Conservation (phyloP, 2,113 vertebrate species). For the Chauna torquata region DNA sequence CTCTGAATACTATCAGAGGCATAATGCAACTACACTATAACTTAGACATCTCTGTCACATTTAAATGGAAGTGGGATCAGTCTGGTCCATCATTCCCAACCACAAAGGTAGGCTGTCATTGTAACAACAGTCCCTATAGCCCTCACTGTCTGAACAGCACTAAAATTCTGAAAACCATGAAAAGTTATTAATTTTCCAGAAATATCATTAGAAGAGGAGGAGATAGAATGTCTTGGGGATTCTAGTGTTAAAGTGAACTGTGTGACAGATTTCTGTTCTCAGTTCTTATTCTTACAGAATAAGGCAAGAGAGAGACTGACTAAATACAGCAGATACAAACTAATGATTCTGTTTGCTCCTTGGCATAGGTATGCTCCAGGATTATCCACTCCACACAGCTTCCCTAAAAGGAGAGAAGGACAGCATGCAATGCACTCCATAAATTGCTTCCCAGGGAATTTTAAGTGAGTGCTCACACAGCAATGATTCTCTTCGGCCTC, state of each 20-base stretch:
- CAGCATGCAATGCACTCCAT: not conserved
- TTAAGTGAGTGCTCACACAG: not conserved
- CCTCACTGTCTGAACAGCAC: not conserved
- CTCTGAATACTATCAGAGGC: not conserved
- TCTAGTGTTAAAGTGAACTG: not conserved
- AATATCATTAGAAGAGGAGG: not conserved
- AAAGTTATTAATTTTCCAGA: not conserved
- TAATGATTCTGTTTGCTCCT: not conserved
- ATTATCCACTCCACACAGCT: not conserved
- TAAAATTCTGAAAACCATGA: not conserved
- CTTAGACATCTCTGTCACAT: not conserved
- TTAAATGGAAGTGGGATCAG: not conserved
- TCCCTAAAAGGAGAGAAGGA: slow-evolving; percentile 41
- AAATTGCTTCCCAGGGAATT: not conserved
- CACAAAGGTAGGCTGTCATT: not conserved
- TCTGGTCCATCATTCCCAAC: not conserved
- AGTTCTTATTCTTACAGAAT: not conserved
- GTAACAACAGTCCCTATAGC: not conserved
- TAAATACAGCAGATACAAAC: not conserved
- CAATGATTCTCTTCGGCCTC: not conserved
- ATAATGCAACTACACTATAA: not conserved
- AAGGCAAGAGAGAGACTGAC: not conserved
- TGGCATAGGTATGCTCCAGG: not conserved
- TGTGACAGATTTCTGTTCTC: not conserved
- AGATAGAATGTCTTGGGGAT: not conserved